These are phyloP conservation scores for Zalophus californianus DNA, from an alignment of 2,797 vertebrate species.

Conservation along the genomic window DNA sequence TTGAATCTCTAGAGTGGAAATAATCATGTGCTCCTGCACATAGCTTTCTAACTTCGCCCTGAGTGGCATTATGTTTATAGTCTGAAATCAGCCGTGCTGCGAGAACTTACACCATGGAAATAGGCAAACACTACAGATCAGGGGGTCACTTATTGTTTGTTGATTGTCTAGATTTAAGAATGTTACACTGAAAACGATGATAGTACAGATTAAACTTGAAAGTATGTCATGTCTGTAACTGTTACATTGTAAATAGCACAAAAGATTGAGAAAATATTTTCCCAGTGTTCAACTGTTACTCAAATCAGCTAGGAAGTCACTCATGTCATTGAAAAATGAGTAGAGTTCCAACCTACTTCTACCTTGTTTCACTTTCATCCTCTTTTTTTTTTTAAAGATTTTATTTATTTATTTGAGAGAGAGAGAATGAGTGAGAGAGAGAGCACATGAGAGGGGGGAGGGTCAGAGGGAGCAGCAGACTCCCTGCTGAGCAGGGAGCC, in stretches of 20 bases:
- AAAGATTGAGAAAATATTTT: not conserved
- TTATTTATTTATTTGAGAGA: no score
- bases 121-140: not conserved
- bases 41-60: not conserved
- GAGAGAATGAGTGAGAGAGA: no score
- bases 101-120: not conserved
- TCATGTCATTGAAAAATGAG: not conserved
- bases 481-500: no score
- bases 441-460: no score
- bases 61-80: not conserved
- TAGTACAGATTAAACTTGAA: not conserved
- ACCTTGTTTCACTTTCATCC: not conserved
- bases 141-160: not conserved
- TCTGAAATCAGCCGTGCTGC: not conserved
- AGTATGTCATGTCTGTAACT: not conserved
- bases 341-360: not conserved
- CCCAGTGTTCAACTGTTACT: not conserved
- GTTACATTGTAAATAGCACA: not conserved
- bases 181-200: not conserved
- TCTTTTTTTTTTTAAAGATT: not conserved
- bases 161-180: not conserved
- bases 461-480: no score
- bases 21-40: not conserved
- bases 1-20: not conserved
- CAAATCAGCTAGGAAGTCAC: not conserved